A percentile compares a stretch with the other conserved stretches of the same genome.
These are phyloP conservation scores for Sebastes minor DNA, from an alignment of 2,797 vertebrate genomes.

Conservation along the genomic window DNA sequence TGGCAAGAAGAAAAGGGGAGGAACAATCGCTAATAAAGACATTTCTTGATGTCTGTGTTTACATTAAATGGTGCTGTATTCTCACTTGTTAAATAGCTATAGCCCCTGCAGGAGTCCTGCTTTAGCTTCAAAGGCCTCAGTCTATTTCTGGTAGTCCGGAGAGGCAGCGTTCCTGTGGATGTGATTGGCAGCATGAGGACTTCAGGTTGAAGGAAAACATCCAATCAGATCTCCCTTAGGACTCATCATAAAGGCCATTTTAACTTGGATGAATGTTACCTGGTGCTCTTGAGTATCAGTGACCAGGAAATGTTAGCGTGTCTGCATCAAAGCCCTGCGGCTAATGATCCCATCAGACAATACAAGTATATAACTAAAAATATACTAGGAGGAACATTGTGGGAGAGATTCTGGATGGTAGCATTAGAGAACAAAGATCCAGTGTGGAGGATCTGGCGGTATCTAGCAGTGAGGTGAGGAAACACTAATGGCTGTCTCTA, in stretches of 20 bases:
- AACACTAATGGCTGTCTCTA: no score
- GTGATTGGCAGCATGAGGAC: conserved; percentile 36
- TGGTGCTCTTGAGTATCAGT: conserved; percentile 14
- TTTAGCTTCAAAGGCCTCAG: neutral
- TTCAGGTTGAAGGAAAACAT: conserved; percentile 13
- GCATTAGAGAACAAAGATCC: neutral
- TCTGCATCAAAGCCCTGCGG: conserved; percentile 1
- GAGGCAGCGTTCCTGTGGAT: conserved; percentile 32
- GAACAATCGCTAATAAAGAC: conserved; percentile 32
- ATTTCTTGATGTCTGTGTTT: conserved; percentile 40
- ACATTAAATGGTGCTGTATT: conserved; percentile 2
- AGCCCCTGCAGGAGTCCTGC: neutral
- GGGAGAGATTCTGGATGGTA: neutral
- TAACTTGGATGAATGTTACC: conserved; percentile 46
- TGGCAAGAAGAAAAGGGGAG: conserved; percentile 36
- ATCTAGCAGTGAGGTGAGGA: no score
- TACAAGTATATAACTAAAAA: conserved; percentile 9
- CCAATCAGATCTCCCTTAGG: conserved; percentile 21
- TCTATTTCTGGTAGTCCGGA: conserved; percentile 7
- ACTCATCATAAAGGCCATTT: conserved; percentile 45
- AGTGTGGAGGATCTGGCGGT: no score
- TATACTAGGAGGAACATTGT: neutral
- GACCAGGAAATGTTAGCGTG: conserved; percentile 17
- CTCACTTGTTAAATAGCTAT: conserved; percentile 7
- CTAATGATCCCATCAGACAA: neutral